Conservation (phyloP, 2,113 vertebrate species). For the Bos indicus region DNA sequence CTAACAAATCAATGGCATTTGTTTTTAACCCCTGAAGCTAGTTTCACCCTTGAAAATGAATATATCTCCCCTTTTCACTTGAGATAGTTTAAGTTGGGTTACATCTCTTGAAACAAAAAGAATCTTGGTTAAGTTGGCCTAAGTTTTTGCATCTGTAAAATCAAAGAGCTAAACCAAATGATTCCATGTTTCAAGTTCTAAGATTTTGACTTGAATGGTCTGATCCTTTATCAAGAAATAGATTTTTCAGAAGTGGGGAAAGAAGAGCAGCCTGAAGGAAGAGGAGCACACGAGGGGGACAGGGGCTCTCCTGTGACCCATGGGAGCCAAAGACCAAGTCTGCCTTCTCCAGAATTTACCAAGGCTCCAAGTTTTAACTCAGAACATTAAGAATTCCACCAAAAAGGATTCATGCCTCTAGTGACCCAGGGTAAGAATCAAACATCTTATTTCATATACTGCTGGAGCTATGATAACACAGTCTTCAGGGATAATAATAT, state of each 20-base stretch:
- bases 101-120: neutral
- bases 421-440: neutral
- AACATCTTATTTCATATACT: neutral
- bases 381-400: neutral
- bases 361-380: neutral
- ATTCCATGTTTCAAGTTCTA: neutral
- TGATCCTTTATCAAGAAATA: neutral
- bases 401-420: neutral
- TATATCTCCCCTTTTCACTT: neutral
- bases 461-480: neutral
- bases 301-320: neutral
- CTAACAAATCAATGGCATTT: neutral
- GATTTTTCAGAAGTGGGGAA: neutral
- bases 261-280: neutral
- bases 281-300: neutral
- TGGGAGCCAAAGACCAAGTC: neutral
- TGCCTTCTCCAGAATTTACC: neutral
- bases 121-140: conserved; percentile 14
- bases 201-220: neutral
- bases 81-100: conserved; percentile 9
- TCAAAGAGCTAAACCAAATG: neutral
- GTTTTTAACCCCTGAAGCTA: neutral
- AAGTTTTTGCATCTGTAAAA: conserved; percentile 24
- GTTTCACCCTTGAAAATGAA: neutral
- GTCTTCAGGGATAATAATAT: neutral